A percentile compares a stretch with the other conserved stretches of the same genome.
Conservation (phyloP, 2,113 vertebrate species). For the Pelodiscus sinensis region DNA sequence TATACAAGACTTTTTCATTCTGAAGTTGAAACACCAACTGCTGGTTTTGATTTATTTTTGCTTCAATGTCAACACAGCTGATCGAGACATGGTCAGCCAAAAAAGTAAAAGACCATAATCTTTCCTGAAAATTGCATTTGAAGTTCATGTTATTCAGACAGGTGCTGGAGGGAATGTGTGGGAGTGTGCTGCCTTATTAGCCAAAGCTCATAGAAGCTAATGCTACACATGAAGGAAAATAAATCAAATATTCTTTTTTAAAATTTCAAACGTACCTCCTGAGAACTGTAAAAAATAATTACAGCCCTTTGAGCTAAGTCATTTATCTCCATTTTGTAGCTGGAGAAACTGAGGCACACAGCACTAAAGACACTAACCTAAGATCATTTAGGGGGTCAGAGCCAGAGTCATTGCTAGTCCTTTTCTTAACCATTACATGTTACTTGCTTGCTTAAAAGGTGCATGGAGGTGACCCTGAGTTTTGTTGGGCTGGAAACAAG, state of each 20-base stretch:
- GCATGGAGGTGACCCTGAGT: not conserved
- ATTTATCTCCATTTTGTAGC: not conserved
- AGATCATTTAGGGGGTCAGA: not conserved
- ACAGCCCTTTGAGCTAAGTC: not conserved
- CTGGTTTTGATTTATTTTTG: not conserved
- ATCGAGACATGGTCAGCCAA: not conserved
- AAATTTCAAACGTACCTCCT: not conserved
- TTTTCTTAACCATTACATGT: not conserved
- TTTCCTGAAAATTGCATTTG: not conserved
- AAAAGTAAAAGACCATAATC: not conserved
- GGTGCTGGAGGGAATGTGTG: not conserved
- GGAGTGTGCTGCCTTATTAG: not conserved
- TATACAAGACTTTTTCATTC: not conserved
- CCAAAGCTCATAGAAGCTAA: not conserved
- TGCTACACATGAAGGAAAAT: not conserved
- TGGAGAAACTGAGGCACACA: not conserved
- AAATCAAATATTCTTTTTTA: not conserved
- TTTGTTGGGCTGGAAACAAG: not conserved
- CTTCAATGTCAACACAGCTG: not conserved
- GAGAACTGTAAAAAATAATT: not conserved
- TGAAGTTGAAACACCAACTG: not conserved
- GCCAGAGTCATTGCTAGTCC: not conserved
- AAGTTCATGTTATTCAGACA: not conserved
- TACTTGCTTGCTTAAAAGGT: not conserved
- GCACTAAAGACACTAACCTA: not conserved